Evolutionary conservation across 1,140 invertebrate genomes (phyloP).

Genomic region (Manduca sexta): DNA sequence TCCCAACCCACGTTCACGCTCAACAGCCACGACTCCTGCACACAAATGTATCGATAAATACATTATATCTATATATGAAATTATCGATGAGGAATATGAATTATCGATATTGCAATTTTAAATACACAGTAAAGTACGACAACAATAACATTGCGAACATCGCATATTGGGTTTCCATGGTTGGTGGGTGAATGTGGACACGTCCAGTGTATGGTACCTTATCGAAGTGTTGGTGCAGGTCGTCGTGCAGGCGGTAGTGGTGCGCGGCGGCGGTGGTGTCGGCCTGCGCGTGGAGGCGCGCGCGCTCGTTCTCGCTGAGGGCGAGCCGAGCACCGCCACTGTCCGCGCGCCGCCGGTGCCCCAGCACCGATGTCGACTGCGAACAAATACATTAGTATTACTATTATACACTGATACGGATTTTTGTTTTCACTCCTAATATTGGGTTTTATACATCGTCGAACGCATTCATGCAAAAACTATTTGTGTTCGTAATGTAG

Average conservation of each 20-base stretch:
- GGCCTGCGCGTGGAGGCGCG: constrained; percentile 77
- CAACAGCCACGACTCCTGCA: constrained; percentile 84
- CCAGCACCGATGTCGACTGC: constrained; percentile 87
- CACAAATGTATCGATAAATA: no score
- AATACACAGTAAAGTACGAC: no score
- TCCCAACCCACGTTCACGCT: constrained; percentile 93
- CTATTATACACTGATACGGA: neutral
- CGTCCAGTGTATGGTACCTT: constrained; percentile 72
- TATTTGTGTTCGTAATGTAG: no score
- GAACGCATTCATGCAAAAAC: no score
- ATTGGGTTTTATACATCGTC: no score
- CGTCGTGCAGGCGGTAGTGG: constrained; percentile 80
- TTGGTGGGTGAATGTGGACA: no score
- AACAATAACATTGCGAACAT: no score
- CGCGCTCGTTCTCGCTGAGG: constrained; percentile 71
- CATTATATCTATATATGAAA: no score
- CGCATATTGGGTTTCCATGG: no score
- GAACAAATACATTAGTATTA: neutral
- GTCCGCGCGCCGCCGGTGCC: constrained; percentile 78
- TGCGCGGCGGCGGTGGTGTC: constrained; percentile 77
- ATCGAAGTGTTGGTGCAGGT: constrained; percentile 83
- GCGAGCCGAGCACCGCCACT: constrained; percentile 38
- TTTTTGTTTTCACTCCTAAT: no score
- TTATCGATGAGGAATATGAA: no score
- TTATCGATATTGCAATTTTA: no score